Base-by-base conservation (phyloP, 1,140 invertebrate genomes). In the Halesus radiatus region DNA sequence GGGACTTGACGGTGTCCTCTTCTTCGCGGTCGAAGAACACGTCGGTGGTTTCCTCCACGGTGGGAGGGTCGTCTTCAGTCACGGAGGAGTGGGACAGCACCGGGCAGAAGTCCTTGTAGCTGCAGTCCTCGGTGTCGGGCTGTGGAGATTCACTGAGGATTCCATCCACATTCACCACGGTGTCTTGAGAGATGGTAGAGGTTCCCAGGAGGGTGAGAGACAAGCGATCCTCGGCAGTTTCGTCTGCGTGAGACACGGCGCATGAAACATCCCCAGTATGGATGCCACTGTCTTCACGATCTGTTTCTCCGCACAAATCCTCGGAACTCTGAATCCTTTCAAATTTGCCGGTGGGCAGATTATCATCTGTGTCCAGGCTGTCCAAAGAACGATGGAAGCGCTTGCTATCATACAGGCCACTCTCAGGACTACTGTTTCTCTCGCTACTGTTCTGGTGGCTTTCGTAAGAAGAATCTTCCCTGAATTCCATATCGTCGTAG, bases 251-350 rank as follows among this genome's bases (percentile, higher is more conserved):
- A 85, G 93, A 94, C 4, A 94, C 93, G 26, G 92, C 93, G 84
- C 93, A 94, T 18, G 94, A 95, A 22, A 94, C 94, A 85, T 95
- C 94, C 1, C 93, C 93, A 29, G 94, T 95, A 82, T 96, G 94
- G 73, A 96, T 95, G 3, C 95, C 95, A 76, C 94, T 95, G 83
- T 96, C 95, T 85, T 96, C 95, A 15, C 93, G 90, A 87, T 95
- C 93, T 10, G 93, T 94, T 74, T 89, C 87, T 85, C 85, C 92
- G 88, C 87, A 93, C 87, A 86, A 92, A 83, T 87, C 93, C 90
- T 93, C 92, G 45, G 93, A 88, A 83, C 92, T 93, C 84, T 93
- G 93, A 18, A 93, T 91, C 58, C 92, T 90, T 84, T 93, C 92
- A 83, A 93, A 93, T 1, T 91, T 92, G 73, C 90, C 90, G 16